These are phyloP conservation scores for Drosophila bocki DNA, from an alignment of 1,140 invertebrate species.

Conservation along the genomic window DNA sequence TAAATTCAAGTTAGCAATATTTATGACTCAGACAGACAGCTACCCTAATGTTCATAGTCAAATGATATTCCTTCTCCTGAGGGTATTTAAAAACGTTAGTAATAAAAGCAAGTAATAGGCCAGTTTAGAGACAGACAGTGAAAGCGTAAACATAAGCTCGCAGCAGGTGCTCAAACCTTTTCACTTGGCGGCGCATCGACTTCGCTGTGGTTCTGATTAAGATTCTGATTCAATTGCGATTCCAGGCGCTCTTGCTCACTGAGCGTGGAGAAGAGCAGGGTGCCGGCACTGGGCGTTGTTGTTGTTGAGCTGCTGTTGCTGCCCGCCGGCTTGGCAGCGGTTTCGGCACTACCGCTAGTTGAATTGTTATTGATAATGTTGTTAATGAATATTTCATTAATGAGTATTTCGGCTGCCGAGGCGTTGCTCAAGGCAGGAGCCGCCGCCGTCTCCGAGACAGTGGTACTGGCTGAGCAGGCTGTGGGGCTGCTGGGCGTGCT, in stretches of 20 bases:
- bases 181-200: conserved; percentile 67
- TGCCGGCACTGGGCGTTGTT: conserved; percentile 85
- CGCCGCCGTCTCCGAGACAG: conserved; percentile 18
- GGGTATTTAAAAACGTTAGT: conserved; percentile 55
- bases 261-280: conserved; percentile 87
- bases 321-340: conserved; percentile 55
- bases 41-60: not conserved
- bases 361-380: conserved; percentile 84
- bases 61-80: conserved; percentile 76
- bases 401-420: conserved; percentile 82
- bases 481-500: conserved; percentile 59
- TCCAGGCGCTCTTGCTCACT: conserved; percentile 87
- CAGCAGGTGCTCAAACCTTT: conserved; percentile 65
- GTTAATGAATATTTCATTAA: conserved; percentile 85
- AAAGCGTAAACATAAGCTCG: conserved; percentile 50
- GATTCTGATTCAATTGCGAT: conserved; percentile 70
- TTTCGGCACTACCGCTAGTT: conserved; percentile 46
- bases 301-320: conserved; percentile 9
- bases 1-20: too few species aligned
- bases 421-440: conserved; percentile 68
- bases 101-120: conserved; percentile 31
- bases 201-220: conserved; percentile 52
- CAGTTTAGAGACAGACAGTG: conserved; percentile 55
- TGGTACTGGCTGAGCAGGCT: conserved; percentile 37
- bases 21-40: not conserved